phyloP scores from a whole-genome alignment of 1,140 invertebrate genomes.

The Drosophila sproati region DNA sequence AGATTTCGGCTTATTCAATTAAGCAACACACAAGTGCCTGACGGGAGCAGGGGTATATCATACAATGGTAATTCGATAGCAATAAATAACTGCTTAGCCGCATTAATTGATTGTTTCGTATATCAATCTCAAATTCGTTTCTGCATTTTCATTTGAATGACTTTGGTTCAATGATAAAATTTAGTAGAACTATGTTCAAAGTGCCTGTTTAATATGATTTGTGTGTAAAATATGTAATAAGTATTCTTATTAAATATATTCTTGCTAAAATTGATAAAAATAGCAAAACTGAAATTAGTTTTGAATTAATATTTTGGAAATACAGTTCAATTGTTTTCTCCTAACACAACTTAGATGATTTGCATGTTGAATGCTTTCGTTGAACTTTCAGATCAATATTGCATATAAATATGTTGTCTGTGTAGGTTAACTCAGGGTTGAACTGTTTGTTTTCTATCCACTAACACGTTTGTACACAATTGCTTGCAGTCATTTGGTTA shows the following conservation, averaged over 20 bases:
- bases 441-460: slow-evolving; percentile 54
- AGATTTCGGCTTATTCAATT: slow-evolving; percentile 25
- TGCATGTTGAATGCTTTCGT: not conserved
- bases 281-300: too few relatives aligned
- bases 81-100: slow-evolving; percentile 37
- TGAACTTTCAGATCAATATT: not conserved
- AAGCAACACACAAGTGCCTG: slow-evolving; percentile 7
- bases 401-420: slow-evolving; percentile 17
- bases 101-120: slow-evolving; percentile 31
- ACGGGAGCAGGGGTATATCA: not conserved
- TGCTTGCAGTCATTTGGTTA: slow-evolving; percentile 34
- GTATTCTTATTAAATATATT: too few relatives aligned
- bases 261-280: too few relatives aligned
- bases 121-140: slow-evolving; percentile 10
- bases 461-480: slow-evolving; percentile 52
- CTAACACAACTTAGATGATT: not conserved
- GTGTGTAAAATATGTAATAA: too few relatives aligned
- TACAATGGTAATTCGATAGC: slow-evolving; percentile 5
- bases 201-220: too few relatives aligned
- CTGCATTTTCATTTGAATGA: slow-evolving; percentile 9
- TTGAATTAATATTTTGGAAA: too few relatives aligned
- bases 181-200: too few relatives aligned
- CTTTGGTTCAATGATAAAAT: slow-evolving; percentile 6
- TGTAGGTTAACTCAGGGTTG: slow-evolving; percentile 26
- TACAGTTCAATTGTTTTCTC: too few relatives aligned